Percentiles rank a stretch among this genome's conserved stretches.
Conservation (phyloP, 2,113 vertebrate species). For the Lagopus muta region DNA sequence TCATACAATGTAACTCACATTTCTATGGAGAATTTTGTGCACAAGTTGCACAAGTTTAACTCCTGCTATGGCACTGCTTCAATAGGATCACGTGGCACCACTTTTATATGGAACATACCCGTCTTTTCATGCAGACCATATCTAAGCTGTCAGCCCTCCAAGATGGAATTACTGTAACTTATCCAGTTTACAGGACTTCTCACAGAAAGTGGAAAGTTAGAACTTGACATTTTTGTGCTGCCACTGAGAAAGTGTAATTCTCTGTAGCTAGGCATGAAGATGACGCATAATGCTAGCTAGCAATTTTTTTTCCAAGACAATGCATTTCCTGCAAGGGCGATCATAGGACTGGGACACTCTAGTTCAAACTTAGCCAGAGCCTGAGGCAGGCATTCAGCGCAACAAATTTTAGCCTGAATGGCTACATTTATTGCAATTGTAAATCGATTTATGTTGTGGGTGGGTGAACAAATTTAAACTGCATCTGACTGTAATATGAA, state of each 20-base stretch:
- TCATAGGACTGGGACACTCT: not conserved
- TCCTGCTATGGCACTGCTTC: not conserved
- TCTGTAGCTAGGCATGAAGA: not conserved
- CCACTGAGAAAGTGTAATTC: not conserved
- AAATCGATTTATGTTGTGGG: not conserved
- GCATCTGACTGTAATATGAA: not conserved
- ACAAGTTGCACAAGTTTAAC: not conserved
- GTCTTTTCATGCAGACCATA: not conserved
- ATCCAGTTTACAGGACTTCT: not conserved
- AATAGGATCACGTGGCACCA: not conserved
- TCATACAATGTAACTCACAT: not conserved
- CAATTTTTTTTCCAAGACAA: not conserved
- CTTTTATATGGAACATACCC: not conserved
- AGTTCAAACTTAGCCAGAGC: not conserved
- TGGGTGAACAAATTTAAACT: not conserved
- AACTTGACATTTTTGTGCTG: not conserved
- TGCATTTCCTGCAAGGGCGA: not conserved
- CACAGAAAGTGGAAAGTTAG: not conserved
- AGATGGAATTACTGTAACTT: not conserved
- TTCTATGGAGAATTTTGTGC: not conserved
- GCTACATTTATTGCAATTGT: not conserved
- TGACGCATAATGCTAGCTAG: not conserved
- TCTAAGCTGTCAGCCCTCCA: not conserved
- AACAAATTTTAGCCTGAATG: not conserved
- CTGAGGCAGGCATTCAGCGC: not conserved